Percentiles rank a stretch among this genome's conserved stretches.
These are phyloP conservation scores for Illadopsis cleaveri DNA, from an alignment of 2,113 vertebrate genomes.

Conservation along the genomic window DNA sequence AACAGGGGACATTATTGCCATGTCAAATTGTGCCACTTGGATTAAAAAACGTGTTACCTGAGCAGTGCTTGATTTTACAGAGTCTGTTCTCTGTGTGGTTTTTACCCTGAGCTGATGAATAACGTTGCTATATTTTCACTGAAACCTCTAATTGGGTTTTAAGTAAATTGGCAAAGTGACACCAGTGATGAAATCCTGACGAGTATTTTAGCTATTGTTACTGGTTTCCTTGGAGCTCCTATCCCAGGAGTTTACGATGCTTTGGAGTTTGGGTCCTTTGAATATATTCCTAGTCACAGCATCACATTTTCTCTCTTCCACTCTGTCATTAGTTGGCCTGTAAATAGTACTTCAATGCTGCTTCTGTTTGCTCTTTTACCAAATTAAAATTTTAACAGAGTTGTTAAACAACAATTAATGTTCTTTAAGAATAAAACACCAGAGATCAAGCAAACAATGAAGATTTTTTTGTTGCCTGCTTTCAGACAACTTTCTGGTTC, in stretches of 20 bases:
- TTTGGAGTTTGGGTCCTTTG: conserved; percentile 21
- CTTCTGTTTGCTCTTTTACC: neutral
- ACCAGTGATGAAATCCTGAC: neutral
- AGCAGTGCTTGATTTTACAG: neutral
- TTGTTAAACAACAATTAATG: neutral
- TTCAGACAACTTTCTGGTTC: neutral
- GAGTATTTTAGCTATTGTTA: conserved; percentile 26
- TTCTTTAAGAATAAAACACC: neutral
- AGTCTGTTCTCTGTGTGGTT: neutral
- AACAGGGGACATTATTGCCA: neutral
- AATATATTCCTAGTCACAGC: neutral
- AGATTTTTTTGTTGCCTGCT: neutral
- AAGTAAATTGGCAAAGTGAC: neutral
- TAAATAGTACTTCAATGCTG: neutral
- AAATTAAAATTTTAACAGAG: neutral
- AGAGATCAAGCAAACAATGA: neutral
- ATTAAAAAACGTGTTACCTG: conserved; percentile 27
- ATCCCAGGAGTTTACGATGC: neutral
- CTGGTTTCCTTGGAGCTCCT: conserved; percentile 20
- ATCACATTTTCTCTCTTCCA: neutral
- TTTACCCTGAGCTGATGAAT: neutral
- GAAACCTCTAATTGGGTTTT: neutral
- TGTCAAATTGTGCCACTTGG: neutral
- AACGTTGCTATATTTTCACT: accelerated
- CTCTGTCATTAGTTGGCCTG: neutral